Conservation (phyloP, 2,888 invertebrate species). For the Marasmarcha lunaedactyla region DNA sequence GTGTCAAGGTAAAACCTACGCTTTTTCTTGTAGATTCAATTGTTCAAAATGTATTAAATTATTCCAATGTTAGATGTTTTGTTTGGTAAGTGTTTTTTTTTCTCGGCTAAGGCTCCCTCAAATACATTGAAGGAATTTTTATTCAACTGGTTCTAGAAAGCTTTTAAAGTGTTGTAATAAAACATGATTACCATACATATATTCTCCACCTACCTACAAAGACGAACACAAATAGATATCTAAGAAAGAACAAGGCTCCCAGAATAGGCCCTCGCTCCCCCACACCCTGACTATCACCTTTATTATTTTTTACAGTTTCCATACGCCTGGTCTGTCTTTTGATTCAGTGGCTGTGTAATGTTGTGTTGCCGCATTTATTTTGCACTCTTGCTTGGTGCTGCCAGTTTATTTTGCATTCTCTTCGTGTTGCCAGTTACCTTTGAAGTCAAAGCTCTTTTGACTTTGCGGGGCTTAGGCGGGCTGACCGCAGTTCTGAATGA, state of each 20-base stretch:
- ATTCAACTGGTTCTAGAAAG: too few relatives aligned
- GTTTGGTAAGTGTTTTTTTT: too few relatives aligned
- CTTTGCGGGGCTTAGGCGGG: constrained; percentile 38
- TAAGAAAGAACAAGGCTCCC: constrained; percentile 22
- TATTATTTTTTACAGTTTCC: constrained; percentile 64
- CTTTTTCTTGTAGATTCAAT: too few relatives aligned
- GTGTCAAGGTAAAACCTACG: too few relatives aligned
- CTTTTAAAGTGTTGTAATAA: too few relatives aligned
- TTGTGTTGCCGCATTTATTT: constrained; percentile 64
- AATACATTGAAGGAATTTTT: too few relatives aligned
- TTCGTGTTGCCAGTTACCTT: constrained; percentile 51
- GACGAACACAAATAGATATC: too few relatives aligned
- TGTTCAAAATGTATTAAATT: too few relatives aligned
- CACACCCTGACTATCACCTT: constrained; percentile 35
- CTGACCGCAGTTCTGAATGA: constrained; percentile 55
- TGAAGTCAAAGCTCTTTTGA: constrained; percentile 66
- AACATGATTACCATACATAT: too few relatives aligned
- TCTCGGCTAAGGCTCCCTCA: too few relatives aligned
- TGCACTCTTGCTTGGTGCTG: constrained; percentile 46
- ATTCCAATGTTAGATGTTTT: too few relatives aligned
- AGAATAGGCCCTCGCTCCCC: constrained; percentile 50
- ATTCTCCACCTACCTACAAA: too few relatives aligned
- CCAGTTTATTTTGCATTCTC: constrained; percentile 23
- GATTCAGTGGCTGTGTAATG: constrained; percentile 67
- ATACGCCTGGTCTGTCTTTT: constrained; percentile 64